Base-by-base conservation (phyloP, 2,797 vertebrate genomes). In the Picus viridis region DNA sequence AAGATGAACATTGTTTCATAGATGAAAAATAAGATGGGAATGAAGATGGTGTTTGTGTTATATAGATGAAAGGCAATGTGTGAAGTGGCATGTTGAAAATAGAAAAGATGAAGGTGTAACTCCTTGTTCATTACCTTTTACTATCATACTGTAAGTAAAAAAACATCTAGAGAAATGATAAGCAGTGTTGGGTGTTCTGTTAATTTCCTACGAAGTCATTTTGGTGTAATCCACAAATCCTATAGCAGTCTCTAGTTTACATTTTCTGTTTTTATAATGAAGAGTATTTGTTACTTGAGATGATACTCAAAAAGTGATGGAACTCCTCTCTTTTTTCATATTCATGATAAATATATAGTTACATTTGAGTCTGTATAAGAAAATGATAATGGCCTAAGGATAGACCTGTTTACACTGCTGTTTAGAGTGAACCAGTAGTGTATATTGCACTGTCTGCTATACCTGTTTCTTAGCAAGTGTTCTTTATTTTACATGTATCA, bases 1-100 rank as follows among this genome's bases (percentile, higher is more conserved):
- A 43, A 92, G 76, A 41, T 83, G 73, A 92, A 59, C 32, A 22
- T 32, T 30, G 23, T 77, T 93, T 93, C 27, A 20, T 18, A 36
- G 63, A 53, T 62, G 29, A 86, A 86, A 62, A 26, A 53, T 39
- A 54, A 61, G 18, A 27, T 82, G 26, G 59, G n/a, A 92, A 72
- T 79, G 34, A 75, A 71, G 36, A 30, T 43, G 8, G 0, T 78
- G 34, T 54, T 88, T n/a, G 12, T 3, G 7, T 75, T 77, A 57
- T 29, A 8, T 71, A 57, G 5, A 3, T 63, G 39, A 41, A 76
- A 43, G 23, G 34, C n/a, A 71, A 19, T 18, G 2, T 57, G 34
- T 56, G 15, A 39, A 47, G 15, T 83, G 62, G 29, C 54, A 30
- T 9, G 11, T 29, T 80, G 43, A 83, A 88, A 75, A 58, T 57